These are phyloP conservation scores for Eupithecia dodoneata DNA, from an alignment of 2,888 invertebrate genomes.

Conservation along the genomic window DNA sequence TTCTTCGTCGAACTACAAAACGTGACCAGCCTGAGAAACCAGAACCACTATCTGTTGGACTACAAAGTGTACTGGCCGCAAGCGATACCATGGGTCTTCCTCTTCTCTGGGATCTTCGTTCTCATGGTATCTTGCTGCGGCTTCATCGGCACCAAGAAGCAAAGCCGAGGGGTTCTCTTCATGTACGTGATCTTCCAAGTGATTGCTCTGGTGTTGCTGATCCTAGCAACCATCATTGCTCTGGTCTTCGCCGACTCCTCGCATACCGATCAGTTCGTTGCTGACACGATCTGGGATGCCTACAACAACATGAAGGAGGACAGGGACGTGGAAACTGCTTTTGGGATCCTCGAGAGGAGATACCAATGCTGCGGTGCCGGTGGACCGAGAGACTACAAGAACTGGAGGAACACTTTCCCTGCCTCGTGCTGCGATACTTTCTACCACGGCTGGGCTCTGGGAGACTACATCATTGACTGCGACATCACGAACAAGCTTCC, in stretches of 20 bases:
- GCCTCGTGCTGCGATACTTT: slow-evolving; percentile 74
- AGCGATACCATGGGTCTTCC: slow-evolving; percentile 76
- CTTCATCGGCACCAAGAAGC: slow-evolving; percentile 64
- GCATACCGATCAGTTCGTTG: slow-evolving; percentile 68
- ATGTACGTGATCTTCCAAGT: slow-evolving; percentile 61
- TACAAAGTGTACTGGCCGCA: slow-evolving; percentile 79
- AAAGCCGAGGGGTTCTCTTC: slow-evolving; percentile 58
- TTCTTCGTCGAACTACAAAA: slow-evolving; percentile 68
- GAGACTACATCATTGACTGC: slow-evolving; percentile 67
- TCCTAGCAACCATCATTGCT: slow-evolving; percentile 62
- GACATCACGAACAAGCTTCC: slow-evolving; percentile 74
- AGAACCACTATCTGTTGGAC: slow-evolving; percentile 74
- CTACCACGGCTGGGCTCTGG: slow-evolving; percentile 71
- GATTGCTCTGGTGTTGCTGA: slow-evolving; percentile 56
- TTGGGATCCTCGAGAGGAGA: slow-evolving; percentile 67
- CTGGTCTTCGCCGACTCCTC: slow-evolving; percentile 68
- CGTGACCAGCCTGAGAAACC: slow-evolving; percentile 66
- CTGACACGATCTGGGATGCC: slow-evolving; percentile 75
- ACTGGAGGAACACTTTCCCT: slow-evolving; percentile 70
- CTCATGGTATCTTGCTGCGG: slow-evolving; percentile 68
- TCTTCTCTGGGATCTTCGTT: slow-evolving; percentile 65
- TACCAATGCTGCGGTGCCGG: slow-evolving; percentile 76
- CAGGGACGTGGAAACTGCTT: slow-evolving; percentile 56
- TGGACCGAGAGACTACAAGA: slow-evolving; percentile 73
- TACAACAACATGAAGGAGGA: slow-evolving; percentile 67